Evolutionary conservation across 2,113 vertebrate genomes (phyloP), one percentile per base, ranked within the genome.

Genomic region (Cavia aperea): DNA sequence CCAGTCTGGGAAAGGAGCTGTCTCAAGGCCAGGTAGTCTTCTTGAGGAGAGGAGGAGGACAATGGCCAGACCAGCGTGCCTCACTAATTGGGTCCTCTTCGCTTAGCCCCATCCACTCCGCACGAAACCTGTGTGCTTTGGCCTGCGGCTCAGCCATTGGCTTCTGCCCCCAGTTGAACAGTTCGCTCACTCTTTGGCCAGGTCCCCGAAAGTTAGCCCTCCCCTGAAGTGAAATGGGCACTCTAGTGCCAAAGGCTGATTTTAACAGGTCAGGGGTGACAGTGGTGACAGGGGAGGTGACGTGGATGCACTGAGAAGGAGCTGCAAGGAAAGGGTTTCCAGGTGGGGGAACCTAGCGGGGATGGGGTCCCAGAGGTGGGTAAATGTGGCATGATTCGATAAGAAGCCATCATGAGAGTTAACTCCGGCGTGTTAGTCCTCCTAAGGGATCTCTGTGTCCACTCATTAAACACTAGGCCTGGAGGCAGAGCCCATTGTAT

Each of bases 381-480:
- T 11, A 4, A 72, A 49, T 31, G 3, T 23, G 46, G 56, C 46
- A 14, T 6, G 19, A 12, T 36, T 63, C 46, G 11, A 4, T 75
- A 7, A 10, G 56, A 72, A 31, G 33, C 39, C 29, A 11, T 0
- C 1, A 39, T 11, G 39, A 33, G 73, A 58, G 86, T 29, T 26
- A 26, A 13, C 9, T 13, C 3, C 0, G 60, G 0, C 9, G 16
- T 16, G 18, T 33, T 24, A 16, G 26, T n/a, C 29, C 18, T 21
- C 39, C 21, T 24, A 8, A 36, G 39, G 5, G 62, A 21, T 8
- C 29, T 49, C 36, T 43, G n/a, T 6, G 7, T 33, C 36, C 16
- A 1, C 31, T n/a, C 62, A 33, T 29, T 19, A 54, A 63, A 63
- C 62, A 10, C 7, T n/a, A n/a, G 9, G 8, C 54, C 46, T 62